Base-by-base conservation (phyloP, 2,888 invertebrate species). In the Siphlonurus alternatus region DNA sequence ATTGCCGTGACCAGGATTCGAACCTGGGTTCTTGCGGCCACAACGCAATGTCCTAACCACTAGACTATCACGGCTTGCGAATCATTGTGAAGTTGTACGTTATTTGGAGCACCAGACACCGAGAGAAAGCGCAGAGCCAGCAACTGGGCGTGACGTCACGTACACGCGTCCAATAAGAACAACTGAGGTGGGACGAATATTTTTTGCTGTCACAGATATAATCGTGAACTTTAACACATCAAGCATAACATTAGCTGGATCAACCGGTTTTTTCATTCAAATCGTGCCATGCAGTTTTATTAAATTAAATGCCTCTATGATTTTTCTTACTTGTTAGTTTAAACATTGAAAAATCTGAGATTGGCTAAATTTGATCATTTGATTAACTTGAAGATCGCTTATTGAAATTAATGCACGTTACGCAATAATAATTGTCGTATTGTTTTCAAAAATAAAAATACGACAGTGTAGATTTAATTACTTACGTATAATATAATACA, bases 1-100 rank as follows among this genome's bases (percentile, higher is more conserved):
- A 38, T 60, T 69, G 69, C 63, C 71, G 71, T 71, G 71, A 72
- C 70, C 71, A 71, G 71, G 71, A 71, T 72, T 71, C 71, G 71
- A 71, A 72, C 71, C 71, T 70, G 71, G 71, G 71, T 71, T 71
- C 68, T 71, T 72, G 69, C 71, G 71, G 71, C 71, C 71, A 72
- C 71, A 71, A 71, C 71, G 71, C 70, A 72, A 70, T 66, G 71
- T 72, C 69, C 71, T 71, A 72, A 71, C 71, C 71, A 72, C 71
- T 72, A 71, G 67, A 71, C 71, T 69, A 71, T 71, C 71, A 71
- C 70, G 71, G 71, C 71, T 67, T 63, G 56, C 7, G 56, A 22
- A 5, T 56, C 15, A 38, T 15, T 38, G 5, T 15, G 5, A 38
- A 15, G 15, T 38, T 38, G 38, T 10, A 15, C 38, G 15, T 15